Percentiles rank a stretch among this genome's conserved stretches.
These are phyloP conservation scores for Troglohyphantes excavatus DNA, from an alignment of 2,888 invertebrate species.

Conservation along the genomic window DNA sequence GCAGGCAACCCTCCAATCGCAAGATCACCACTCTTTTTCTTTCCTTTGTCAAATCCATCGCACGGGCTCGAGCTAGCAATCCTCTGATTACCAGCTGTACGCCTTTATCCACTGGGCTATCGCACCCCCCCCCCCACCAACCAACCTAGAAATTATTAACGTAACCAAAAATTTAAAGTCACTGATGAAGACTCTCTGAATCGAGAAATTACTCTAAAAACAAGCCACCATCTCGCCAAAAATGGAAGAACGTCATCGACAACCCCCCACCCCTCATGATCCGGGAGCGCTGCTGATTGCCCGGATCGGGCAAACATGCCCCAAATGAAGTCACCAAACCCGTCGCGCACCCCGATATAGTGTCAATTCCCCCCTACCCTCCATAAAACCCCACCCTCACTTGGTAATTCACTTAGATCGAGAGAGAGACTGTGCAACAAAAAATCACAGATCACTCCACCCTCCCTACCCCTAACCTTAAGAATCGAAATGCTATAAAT, in stretches of 20 bases:
- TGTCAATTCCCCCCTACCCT: constrained; percentile 63
- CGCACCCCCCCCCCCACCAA: too few species aligned
- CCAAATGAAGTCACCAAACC: constrained; percentile 74
- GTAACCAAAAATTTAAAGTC: too few species aligned
- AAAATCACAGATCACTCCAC: constrained; percentile 64
- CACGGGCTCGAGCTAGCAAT: too few species aligned
- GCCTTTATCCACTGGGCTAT: too few species aligned
- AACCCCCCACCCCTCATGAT: neutral
- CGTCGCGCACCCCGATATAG: constrained; percentile 29
- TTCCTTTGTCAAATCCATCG: too few species aligned
- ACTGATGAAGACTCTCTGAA: too few species aligned
- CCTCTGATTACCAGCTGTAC: too few species aligned
- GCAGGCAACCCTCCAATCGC: too few species aligned
- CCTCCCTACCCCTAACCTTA: neutral
- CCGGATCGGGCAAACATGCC: constrained; percentile 67
- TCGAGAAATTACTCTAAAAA: too few species aligned
- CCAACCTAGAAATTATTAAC: too few species aligned
- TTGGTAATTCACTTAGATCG: constrained; percentile 2
- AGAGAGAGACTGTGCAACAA: constrained; percentile 30
- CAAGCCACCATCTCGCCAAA: neutral
- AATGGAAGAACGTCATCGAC: neutral
- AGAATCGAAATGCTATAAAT: constrained; percentile 5
- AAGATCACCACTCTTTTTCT: too few species aligned
- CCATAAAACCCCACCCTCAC: neutral
- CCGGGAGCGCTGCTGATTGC: constrained; percentile 63